These are phyloP conservation scores for Cantharis rufa DNA, from an alignment of 2,888 invertebrate genomes.

Conservation along the genomic window DNA sequence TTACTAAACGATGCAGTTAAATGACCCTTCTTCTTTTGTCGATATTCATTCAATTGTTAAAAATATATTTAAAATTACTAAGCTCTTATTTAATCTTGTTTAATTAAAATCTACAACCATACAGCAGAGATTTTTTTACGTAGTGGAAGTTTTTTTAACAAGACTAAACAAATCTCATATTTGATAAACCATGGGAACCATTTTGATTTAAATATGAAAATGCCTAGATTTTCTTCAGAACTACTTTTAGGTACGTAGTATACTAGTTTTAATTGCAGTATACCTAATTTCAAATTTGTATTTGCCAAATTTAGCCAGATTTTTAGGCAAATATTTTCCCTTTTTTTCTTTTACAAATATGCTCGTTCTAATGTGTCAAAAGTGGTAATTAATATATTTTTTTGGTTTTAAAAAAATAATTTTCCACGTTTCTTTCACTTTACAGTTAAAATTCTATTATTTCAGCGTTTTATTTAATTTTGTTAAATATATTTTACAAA, in stretches of 20 bases:
- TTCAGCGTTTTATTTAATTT: too few relatives aligned
- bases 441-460: too few relatives aligned
- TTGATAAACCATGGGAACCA: neutral
- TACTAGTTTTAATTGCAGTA: too few relatives aligned
- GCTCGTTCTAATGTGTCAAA: too few relatives aligned
- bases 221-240: neutral
- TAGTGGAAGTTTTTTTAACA: neutral
- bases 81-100: neutral
- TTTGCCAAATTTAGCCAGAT: too few relatives aligned
- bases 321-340: too few relatives aligned
- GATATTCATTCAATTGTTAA: slow-evolving; percentile 6
- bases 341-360: too few relatives aligned
- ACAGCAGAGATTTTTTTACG: neutral
- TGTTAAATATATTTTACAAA: too few relatives aligned
- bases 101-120: neutral
- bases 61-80: neutral
- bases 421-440: too few relatives aligned
- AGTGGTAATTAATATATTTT: too few relatives aligned
- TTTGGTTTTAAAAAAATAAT: too few relatives aligned
- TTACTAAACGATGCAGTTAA: slow-evolving; percentile 18
- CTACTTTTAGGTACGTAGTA: neutral
- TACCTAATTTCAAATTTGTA: too few relatives aligned
- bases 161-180: neutral
- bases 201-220: neutral
- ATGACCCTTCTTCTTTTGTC: slow-evolving; percentile 14